Evolutionary conservation across 2,888 invertebrate genomes (phyloP), one percentile per base, ranked within the genome.

Genomic region (Timandra comae): DNA sequence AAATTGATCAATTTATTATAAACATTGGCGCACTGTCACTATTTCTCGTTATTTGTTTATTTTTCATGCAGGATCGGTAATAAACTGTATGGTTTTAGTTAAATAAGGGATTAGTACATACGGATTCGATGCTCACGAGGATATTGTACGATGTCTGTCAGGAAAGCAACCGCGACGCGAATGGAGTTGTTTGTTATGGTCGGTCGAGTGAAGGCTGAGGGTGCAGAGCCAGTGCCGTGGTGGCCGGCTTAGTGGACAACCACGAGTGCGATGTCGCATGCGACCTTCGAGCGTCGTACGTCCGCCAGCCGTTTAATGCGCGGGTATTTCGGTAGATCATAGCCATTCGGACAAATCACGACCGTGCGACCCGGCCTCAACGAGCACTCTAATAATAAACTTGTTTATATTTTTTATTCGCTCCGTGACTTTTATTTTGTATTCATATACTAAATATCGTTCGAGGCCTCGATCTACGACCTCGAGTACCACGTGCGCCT

Each of bases 371-470:
- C 81, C 80, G 72, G 82, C 66, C 70, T 73, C 75, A 68, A 75
- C 76, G 79, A 81, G 81, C 82, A 63, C 73, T 80, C 84, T 84
- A 85, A 77, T 82, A 72, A 81, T 85, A 85, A 79, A 73, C 80
- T 78, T 85, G 82, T 85, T 84, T 85, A 85, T 84, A 80, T 82
- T 84, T 82, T 81, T 78, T 77, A 72, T 72, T 71, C 66, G 61
- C 64, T 60, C 65, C 65, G 71, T 70, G 66, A 75, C 67, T 75
- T 71, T 69, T 64, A 65, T 67, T 73, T 64, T 52, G 59, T 68
- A 63, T 64, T 56, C 49, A 49, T 54, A 50, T 38, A 38, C 35
- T 30, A 9, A 8, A 9, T 9, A 35, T 22, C 29, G 32, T 26
- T 16, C 30, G 44, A 61, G 65, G 59, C 64, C 68, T 59, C 61